phyloP scores from a whole-genome alignment of 2,797 vertebrate genomes.

The Thamnophis elegans region DNA sequence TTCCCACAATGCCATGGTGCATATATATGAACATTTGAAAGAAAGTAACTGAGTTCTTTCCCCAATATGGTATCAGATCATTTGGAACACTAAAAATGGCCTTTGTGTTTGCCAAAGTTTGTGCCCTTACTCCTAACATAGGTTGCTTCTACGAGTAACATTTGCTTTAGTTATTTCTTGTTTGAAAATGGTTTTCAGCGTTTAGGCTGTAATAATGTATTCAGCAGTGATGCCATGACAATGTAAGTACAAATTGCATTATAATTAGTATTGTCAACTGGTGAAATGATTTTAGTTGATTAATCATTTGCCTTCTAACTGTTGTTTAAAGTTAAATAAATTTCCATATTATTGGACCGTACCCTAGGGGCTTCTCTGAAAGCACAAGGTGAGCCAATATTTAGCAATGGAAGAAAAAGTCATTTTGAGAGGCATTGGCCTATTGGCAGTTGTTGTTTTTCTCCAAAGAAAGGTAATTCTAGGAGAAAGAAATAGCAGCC shows the following conservation, averaged over 20 bases:
- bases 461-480: neutral
- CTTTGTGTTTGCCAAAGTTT: neutral
- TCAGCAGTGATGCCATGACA: constrained; percentile 36
- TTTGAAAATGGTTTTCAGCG: neutral
- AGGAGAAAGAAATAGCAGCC: neutral
- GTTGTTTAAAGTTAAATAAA: constrained; percentile 4
- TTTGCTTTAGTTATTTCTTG: neutral
- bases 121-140: neutral
- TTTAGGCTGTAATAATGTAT: neutral
- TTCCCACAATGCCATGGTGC: too few species aligned
- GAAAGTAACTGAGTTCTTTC: neutral
- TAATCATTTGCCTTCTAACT: neutral
- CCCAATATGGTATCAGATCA: neutral
- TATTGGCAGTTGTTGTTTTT: neutral
- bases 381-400: neutral
- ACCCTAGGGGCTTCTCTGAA: neutral
- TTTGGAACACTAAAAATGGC: neutral
- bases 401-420: neutral
- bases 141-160: neutral
- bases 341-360: constrained; percentile 10
- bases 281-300: neutral
- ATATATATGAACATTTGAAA: neutral
- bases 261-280: constrained; percentile 6
- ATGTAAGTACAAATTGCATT: constrained; percentile 24
- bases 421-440: neutral